Conservation (phyloP, 1,140 invertebrate genomes). For the Drosophila sproati region DNA sequence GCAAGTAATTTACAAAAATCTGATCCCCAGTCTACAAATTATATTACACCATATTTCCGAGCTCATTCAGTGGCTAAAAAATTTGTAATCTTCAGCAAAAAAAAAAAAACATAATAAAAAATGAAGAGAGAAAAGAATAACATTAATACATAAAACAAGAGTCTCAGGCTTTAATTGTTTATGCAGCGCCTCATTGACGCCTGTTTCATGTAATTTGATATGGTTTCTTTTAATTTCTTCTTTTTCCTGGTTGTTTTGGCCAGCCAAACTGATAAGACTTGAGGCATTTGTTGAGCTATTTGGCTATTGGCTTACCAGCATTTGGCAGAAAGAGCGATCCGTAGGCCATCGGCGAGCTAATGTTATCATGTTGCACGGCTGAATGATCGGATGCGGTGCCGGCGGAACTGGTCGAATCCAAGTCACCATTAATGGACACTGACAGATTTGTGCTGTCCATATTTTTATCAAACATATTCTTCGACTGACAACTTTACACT, state of each 20-base stretch:
- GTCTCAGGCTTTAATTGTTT: conserved; percentile 75
- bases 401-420: conserved; percentile 82
- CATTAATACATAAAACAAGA: conserved; percentile 32
- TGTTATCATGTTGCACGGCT: conserved; percentile 73
- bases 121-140: background rate
- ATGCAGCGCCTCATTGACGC: conserved; percentile 77
- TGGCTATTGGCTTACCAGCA: conserved; percentile 63
- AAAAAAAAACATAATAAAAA: conserved; percentile 8
- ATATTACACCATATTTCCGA: conserved; percentile 11
- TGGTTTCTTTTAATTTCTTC: background rate
- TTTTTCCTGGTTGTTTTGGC: conserved; percentile 24
- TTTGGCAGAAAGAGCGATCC: conserved; percentile 77
- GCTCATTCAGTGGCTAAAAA: conserved; percentile 56
- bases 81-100: conserved; percentile 75
- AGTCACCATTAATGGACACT: conserved; percentile 71
- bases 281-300: conserved; percentile 27
- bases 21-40: conserved; percentile 3
- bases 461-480: conserved; percentile 76
- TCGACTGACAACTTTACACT: background rate
- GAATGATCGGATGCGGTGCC: conserved; percentile 81
- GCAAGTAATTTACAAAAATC: too few species aligned
- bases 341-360: conserved; percentile 80
- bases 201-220: conserved; percentile 65
- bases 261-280: conserved; percentile 49
- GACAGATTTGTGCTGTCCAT: conserved; percentile 76